Conservation (phyloP, 2,797 vertebrate species). For the Hydrolagus colliei region DNA sequence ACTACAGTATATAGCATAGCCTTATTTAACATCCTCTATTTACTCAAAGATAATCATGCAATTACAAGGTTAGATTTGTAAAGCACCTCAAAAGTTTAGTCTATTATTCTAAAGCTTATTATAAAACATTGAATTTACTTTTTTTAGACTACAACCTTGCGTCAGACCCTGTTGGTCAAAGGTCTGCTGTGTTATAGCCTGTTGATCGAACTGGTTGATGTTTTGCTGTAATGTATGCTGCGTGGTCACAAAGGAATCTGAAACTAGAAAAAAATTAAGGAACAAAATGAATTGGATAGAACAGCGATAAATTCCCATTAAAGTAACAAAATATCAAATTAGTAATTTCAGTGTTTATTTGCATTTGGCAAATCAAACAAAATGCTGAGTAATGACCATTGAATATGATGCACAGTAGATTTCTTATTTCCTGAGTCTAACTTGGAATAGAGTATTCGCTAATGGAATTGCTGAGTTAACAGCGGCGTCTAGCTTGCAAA, state of each 20-base stretch:
- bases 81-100: background rate
- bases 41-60: background rate
- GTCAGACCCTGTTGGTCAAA: conserved; percentile 82
- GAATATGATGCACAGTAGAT: too few relatives aligned
- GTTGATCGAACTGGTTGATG: conserved; percentile 78
- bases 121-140: conserved; percentile 23
- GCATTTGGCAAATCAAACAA: too few relatives aligned
- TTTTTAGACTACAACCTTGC: conserved; percentile 68
- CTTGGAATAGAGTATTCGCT: too few relatives aligned
- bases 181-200: conserved; percentile 66
- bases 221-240: conserved; percentile 76
- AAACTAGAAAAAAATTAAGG: conserved; percentile 33
- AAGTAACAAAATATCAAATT: background rate
- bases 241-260: conserved; percentile 80
- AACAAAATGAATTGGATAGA: background rate
- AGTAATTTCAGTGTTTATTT: background rate
- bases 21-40: background rate
- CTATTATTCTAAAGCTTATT: conserved; percentile 17
- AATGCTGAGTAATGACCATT: too few relatives aligned
- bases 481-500: too few relatives aligned
- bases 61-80: background rate
- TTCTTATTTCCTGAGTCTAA: too few relatives aligned
- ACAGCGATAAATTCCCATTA: background rate
- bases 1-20: too few relatives aligned
- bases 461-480: too few relatives aligned